Evolutionary conservation across 2,113 vertebrate species (phyloP).

Genomic region (Phasianus colchicus): DNA sequence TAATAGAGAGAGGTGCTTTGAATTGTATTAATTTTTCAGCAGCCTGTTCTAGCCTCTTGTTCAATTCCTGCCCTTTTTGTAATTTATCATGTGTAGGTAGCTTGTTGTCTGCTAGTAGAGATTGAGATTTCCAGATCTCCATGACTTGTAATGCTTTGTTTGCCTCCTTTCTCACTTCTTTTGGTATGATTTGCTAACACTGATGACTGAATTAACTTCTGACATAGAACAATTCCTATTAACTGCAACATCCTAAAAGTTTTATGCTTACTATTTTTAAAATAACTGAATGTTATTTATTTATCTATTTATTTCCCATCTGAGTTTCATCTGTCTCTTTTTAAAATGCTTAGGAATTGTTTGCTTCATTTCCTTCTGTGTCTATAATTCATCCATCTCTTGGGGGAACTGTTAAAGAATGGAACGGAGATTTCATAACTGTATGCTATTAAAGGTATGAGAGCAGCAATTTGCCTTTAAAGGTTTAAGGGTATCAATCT

Average conservation of each 20-base stretch:
- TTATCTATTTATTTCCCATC: background rate
- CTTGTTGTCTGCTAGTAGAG: background rate
- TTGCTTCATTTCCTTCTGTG: background rate
- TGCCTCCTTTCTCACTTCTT: background rate
- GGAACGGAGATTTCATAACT: background rate
- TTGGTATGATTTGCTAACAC: background rate
- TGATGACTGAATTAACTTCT: background rate
- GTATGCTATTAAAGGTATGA: background rate
- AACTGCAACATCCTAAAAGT: background rate
- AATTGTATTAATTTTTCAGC: slow-evolving; percentile 10
- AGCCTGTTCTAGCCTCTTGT: background rate
- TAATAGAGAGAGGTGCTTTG: slow-evolving; percentile 4
- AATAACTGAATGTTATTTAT: background rate
- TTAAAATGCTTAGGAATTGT: background rate
- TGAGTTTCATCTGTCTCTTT: background rate
- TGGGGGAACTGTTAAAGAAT: background rate
- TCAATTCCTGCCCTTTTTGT: background rate
- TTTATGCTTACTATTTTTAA: background rate
- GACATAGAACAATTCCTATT: background rate
- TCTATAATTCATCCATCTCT: background rate
- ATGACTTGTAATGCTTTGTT: background rate
- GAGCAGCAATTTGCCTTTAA: background rate
- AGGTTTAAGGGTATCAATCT: background rate
- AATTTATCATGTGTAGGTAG: background rate
- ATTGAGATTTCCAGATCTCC: background rate